Evolutionary conservation across 2,888 invertebrate species (phyloP).

Genomic region (Ethmia dodecea): DNA sequence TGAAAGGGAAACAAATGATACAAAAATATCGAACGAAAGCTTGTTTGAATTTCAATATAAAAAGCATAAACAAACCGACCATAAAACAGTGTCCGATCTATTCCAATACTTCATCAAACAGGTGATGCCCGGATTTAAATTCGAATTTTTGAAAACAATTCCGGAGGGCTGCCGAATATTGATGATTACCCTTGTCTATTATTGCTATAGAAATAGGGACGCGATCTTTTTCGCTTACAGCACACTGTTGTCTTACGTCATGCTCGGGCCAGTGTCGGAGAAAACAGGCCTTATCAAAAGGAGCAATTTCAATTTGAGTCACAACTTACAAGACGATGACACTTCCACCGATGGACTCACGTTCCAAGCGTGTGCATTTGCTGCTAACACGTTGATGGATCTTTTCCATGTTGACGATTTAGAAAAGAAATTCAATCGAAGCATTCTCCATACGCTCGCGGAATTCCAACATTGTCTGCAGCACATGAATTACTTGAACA

Average conservation of each 20-base stretch:
- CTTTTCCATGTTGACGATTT: conserved; percentile 17
- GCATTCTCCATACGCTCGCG: conserved; percentile 28
- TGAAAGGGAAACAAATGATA: background rate
- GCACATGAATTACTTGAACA: conserved; percentile 36
- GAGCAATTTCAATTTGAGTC: conserved; percentile 15
- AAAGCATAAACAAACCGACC: too few relatives aligned
- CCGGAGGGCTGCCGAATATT: conserved; percentile 20
- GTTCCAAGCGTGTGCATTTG: conserved; percentile 14
- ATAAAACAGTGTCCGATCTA: background rate
- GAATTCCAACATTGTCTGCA: conserved; percentile 38
- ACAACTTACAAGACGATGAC: background rate
- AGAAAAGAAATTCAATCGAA: conserved; percentile 15
- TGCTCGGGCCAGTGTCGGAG: conserved; percentile 20
- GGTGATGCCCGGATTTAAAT: conserved; percentile 15
- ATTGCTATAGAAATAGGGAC: conserved; percentile 20
- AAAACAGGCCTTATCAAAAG: conserved; percentile 20
- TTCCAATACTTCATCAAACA: conserved; percentile 7
- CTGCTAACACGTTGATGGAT: conserved; percentile 17
- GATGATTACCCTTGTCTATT: conserved; percentile 27
- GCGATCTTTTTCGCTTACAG: conserved; percentile 23
- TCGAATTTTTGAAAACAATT: conserved; percentile 7
- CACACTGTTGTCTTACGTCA: conserved; percentile 24
- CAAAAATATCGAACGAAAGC: background rate
- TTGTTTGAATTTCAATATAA: background rate
- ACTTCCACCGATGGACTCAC: conserved; percentile 2